Conservation (phyloP, 2,888 invertebrate genomes). For the Synanthedon vespiformis region DNA sequence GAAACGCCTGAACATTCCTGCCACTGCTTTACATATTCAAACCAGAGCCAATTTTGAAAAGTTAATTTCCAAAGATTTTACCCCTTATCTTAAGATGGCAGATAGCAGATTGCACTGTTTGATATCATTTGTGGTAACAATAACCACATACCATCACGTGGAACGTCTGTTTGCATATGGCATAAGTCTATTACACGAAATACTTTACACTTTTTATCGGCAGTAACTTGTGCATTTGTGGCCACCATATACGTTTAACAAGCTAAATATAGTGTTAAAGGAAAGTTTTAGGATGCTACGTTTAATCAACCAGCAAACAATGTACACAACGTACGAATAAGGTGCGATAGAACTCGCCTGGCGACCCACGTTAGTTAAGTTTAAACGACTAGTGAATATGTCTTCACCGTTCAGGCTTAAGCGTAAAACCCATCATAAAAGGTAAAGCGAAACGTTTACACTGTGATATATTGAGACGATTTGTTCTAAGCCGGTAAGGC, state of each 20-base stretch:
- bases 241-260: no score
- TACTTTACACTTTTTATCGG: no score
- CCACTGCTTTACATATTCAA: no score
- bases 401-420: conserved; percentile 12
- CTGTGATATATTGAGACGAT: conserved; percentile 38
- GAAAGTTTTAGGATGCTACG: not conserved
- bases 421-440: conserved; percentile 44
- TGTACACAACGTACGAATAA: not conserved
- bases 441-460: conserved; percentile 25
- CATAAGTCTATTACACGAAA: no score
- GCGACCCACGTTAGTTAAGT: conserved; percentile 10
- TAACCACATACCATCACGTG: no score
- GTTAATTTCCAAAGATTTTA: not conserved
- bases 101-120: no score
- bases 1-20: no score
- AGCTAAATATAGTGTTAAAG: not conserved
- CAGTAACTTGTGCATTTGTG: no score
- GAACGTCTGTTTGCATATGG: no score
- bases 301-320: not conserved
- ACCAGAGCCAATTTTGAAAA: no score
- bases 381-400: conserved; percentile 26
- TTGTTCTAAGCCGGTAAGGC: conserved; percentile 29
- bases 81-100: not conserved
- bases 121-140: no score
- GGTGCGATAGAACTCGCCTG: not conserved